Conservation (phyloP, 2,113 vertebrate genomes). For the Malurus melanocephalus region DNA sequence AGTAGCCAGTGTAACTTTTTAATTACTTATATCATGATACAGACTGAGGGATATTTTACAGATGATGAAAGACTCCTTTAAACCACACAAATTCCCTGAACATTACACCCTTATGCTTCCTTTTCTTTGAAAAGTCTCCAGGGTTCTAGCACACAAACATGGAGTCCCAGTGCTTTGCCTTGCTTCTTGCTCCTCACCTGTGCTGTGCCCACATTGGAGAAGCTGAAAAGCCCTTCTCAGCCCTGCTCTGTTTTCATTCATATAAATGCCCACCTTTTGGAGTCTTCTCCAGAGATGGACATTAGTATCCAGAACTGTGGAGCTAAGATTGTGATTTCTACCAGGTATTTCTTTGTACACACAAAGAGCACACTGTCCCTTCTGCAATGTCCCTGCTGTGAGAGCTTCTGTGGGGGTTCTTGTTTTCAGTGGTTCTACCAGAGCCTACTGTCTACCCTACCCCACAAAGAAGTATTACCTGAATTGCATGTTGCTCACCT, state of each 20-base stretch:
- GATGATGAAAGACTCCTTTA: neutral
- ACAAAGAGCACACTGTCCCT: neutral
- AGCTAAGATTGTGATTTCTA: neutral
- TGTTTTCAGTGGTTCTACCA: neutral
- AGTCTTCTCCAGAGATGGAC: neutral
- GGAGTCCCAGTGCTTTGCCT: fast-evolving
- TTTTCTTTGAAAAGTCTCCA: neutral
- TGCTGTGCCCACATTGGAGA: neutral
- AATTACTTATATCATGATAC: neutral
- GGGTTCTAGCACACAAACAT: fast-evolving
- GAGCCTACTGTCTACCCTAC: fast-evolving
- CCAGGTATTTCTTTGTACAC: neutral
- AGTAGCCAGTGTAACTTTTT: neutral
- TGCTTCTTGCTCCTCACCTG: neutral
- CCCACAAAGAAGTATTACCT: fast-evolving
- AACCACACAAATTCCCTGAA: neutral
- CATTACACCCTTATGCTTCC: neutral
- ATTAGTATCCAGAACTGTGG: neutral
- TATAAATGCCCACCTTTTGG: neutral
- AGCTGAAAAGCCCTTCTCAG: neutral
- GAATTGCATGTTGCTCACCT: neutral
- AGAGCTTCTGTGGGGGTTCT: neutral
- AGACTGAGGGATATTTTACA: neutral
- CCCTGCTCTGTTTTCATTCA: neutral
- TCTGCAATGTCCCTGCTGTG: neutral